Conservation (phyloP, 2,113 vertebrate species). For the Dromas ardeola region DNA sequence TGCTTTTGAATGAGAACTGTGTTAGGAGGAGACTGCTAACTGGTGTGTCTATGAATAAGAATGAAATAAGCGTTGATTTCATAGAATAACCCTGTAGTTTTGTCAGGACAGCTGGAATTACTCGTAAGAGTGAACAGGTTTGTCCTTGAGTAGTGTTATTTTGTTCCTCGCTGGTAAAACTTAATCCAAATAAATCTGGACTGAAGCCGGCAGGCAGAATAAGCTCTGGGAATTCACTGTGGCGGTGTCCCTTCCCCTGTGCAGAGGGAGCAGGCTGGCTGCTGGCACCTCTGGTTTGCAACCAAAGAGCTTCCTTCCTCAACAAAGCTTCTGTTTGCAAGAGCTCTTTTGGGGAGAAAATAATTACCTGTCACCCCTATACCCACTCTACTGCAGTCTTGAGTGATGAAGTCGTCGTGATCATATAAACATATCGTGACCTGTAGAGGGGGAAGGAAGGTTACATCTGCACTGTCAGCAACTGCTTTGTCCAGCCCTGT, state of each 20-base stretch:
- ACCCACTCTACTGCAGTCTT: neutral
- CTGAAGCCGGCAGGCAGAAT: neutral
- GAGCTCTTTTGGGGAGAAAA: neutral
- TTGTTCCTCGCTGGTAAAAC: neutral
- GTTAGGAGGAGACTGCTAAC: neutral
- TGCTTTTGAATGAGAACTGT: neutral
- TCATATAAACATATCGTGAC: neutral
- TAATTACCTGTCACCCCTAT: neutral
- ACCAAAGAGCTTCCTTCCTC: neutral
- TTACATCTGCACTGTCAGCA: accelerated
- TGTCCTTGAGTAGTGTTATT: neutral
- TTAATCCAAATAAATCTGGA: neutral
- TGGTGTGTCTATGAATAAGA: neutral
- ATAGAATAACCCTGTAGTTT: neutral
- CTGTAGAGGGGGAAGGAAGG: neutral
- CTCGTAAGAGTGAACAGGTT: neutral
- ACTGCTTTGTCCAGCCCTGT: neutral
- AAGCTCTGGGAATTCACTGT: neutral
- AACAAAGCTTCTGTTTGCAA: neutral
- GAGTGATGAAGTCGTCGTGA: neutral
- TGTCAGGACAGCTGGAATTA: neutral
- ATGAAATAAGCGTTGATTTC: neutral
- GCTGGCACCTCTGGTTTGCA: neutral
- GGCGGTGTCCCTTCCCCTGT: neutral
- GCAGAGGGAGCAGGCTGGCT: neutral